Conservation (phyloP, 2,113 vertebrate species). For the Henicopernis longicauda region DNA sequence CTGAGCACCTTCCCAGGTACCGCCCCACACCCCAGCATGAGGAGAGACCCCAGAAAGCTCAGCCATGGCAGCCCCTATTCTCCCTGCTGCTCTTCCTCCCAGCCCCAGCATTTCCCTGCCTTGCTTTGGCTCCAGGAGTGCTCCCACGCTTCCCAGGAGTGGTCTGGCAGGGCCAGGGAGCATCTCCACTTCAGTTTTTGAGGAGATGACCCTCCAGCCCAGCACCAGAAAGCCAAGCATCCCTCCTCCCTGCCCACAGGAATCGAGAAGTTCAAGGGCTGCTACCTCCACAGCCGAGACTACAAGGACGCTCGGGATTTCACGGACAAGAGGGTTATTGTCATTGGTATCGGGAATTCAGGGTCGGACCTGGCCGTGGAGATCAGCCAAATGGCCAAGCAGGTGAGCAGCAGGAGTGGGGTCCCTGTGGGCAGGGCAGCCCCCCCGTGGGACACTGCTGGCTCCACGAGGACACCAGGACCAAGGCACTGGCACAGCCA, state of each 20-base stretch:
- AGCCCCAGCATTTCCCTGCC: background rate
- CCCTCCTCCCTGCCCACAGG: conserved; percentile 64
- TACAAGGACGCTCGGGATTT: conserved; percentile 79
- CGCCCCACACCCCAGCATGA: rapidly evolving
- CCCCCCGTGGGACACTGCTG: background rate
- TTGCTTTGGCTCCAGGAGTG: rapidly evolving
- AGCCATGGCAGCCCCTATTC: background rate
- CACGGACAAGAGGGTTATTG: conserved; percentile 79
- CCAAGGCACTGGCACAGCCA: rapidly evolving
- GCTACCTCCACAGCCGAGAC: conserved; percentile 83
- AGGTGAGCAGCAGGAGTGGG: conserved; percentile 66
- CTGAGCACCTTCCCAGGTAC: conserved; percentile 82
- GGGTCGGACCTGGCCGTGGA: conserved; percentile 89
- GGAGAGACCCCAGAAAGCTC: background rate
- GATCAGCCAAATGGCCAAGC: conserved; percentile 82
- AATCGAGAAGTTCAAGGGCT: conserved; percentile 81
- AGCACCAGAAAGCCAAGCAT: background rate
- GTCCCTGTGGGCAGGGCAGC: rapidly evolving
- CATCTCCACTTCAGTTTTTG: background rate
- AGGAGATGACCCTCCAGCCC: background rate
- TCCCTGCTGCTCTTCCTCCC: background rate
- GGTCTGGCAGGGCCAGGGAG: background rate
- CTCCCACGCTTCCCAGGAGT: background rate
- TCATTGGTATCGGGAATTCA: conserved; percentile 90
- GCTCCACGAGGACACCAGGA: background rate